Evolutionary conservation across 2,888 invertebrate species (phyloP).

Genomic region (Escarpia spicata): DNA sequence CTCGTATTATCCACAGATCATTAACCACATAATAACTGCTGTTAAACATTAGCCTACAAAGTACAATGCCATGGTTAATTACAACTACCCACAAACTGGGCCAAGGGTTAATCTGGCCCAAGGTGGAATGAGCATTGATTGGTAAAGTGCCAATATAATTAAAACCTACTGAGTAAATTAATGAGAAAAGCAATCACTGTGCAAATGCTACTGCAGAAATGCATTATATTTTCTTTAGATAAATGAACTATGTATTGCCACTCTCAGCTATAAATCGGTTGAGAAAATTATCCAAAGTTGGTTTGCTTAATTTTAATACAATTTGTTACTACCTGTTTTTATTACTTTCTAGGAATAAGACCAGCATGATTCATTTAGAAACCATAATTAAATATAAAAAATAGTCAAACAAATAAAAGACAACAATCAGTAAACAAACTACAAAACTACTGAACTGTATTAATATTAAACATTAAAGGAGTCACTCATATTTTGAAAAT

Average conservation of each 20-base stretch:
- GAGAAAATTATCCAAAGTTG: no score
- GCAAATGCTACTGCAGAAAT: neutral
- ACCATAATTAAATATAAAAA: no score
- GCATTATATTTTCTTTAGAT: neutral
- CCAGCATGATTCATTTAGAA: no score
- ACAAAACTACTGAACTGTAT: no score
- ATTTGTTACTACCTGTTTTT: no score
- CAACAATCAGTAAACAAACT: no score
- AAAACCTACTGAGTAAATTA: neutral
- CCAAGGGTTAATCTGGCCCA: neutral
- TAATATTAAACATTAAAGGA: no score
- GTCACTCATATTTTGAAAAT: no score
- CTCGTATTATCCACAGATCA: neutral
- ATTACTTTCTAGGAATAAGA: no score
- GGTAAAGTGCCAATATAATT: neutral
- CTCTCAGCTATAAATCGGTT: neutral
- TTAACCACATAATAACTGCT: neutral
- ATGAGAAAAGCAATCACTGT: neutral
- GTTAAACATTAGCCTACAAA: neutral
- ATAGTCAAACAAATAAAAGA: no score
- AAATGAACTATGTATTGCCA: neutral
- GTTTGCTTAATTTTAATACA: no score
- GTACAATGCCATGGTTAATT: constrained; percentile 14
- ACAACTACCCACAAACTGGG: neutral
- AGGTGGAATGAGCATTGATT: neutral